Percentiles rank a stretch among this genome's conserved stretches.
These are phyloP conservation scores for Chloropsis cyanopogon DNA, from an alignment of 2,113 vertebrate species.

Conservation along the genomic window DNA sequence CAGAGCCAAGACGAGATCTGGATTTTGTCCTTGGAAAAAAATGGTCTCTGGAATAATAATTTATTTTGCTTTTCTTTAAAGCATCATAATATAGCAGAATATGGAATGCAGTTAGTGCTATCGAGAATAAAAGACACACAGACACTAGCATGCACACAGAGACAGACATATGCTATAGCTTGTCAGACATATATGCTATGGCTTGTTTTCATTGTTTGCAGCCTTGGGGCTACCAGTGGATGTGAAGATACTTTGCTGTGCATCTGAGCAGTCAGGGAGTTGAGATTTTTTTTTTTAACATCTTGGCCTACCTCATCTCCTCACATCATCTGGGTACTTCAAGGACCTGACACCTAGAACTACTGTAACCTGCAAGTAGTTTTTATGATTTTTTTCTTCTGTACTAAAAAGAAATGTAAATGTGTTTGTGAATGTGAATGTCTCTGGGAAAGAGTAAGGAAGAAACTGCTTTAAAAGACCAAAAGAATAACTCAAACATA, in stretches of 20 bases:
- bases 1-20: background rate
- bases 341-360: background rate
- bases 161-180: background rate
- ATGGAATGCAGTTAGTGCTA: background rate
- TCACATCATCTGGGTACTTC: background rate
- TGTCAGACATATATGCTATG: background rate
- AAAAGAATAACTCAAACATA: background rate
- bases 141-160: background rate
- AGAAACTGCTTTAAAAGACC: background rate
- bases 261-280: background rate
- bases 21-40: background rate
- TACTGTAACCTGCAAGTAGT: background rate
- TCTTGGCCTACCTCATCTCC: background rate
- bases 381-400: background rate
- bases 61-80: background rate
- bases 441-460: background rate
- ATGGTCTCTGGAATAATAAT: background rate
- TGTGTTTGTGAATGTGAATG: background rate
- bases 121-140: background rate
- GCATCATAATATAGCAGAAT: background rate
- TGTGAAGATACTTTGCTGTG: background rate
- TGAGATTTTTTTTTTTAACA: background rate
- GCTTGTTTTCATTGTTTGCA: background rate
- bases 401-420: background rate
- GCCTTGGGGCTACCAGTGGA: background rate